Conservation (phyloP, 2,888 invertebrate species). For the Plagodis pulveraria region DNA sequence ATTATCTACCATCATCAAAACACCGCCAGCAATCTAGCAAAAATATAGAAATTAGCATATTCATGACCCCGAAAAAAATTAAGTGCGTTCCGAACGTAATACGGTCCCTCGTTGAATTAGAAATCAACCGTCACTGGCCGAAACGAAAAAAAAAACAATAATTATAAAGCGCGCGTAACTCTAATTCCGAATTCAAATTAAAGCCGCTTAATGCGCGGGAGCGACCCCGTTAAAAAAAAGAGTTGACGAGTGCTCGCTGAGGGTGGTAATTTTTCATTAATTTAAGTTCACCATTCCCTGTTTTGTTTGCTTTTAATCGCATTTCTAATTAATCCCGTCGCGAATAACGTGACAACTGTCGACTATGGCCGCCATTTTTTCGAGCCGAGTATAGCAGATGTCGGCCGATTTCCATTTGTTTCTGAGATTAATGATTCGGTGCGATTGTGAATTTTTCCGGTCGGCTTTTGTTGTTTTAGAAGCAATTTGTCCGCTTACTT, state of each 20-base stretch:
- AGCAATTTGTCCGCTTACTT: conserved; percentile 85
- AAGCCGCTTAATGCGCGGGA: conserved; percentile 85
- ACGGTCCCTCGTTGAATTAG: conserved; percentile 71
- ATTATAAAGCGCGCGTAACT: conserved; percentile 85
- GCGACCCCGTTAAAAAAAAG: conserved; percentile 83
- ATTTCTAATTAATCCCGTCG: conserved; percentile 85
- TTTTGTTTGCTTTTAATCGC: conserved; percentile 86
- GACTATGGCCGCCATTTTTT: conserved; percentile 82
- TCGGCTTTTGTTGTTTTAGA: conserved; percentile 85
- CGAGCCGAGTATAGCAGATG: conserved; percentile 81
- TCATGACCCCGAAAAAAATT: conserved; percentile 36
- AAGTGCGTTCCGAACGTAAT: conserved; percentile 39
- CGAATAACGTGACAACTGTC: conserved; percentile 86
- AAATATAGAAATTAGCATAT: conserved; percentile 36
- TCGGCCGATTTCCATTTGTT: conserved; percentile 85
- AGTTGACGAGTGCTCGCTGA: conserved; percentile 83
- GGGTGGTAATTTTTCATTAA: conserved; percentile 86
- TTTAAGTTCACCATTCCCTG: conserved; percentile 85
- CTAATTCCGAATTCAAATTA: conserved; percentile 86
- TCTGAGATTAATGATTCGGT: conserved; percentile 85
- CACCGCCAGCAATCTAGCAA: conserved; percentile 16
- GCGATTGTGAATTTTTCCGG: conserved; percentile 85
- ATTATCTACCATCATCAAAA: conserved; percentile 7
- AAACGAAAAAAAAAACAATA: conserved; percentile 79
- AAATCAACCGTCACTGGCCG: conserved; percentile 75